A percentile compares a stretch with the other conserved stretches of the same genome.
Conservation (phyloP, 2,888 invertebrate species). For the Hylaea fasciaria region DNA sequence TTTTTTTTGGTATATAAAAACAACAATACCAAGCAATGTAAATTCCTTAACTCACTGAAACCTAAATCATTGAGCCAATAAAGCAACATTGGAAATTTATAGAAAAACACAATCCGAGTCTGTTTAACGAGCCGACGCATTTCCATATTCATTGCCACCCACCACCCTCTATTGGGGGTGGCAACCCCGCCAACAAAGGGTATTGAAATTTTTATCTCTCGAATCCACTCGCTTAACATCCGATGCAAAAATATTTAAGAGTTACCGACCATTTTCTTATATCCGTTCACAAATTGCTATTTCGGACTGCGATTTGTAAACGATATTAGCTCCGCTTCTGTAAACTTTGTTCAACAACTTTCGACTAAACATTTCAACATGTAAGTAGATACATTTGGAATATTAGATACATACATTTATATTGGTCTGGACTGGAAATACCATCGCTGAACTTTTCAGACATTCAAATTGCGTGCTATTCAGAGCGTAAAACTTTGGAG, state of each 20-base stretch:
- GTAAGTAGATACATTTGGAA: too few relatives aligned
- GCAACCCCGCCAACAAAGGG: constrained; percentile 43
- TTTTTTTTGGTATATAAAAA: too few relatives aligned
- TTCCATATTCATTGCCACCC: constrained; percentile 55
- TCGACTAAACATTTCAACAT: too few relatives aligned
- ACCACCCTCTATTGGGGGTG: constrained; percentile 28
- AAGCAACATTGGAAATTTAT: constrained; percentile 52
- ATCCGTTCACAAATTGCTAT: constrained; percentile 15
- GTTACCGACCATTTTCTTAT: constrained; percentile 27
- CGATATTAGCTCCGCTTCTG: too few relatives aligned
- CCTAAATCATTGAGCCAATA: constrained; percentile 36
- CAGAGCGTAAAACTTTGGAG: too few relatives aligned
- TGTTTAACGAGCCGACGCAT: constrained; percentile 55
- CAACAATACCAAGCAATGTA: neutral
- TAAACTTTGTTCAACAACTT: too few relatives aligned
- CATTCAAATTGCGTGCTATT: too few relatives aligned
- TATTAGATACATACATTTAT: too few relatives aligned
- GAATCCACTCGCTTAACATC: constrained; percentile 46
- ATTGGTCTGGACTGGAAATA: too few relatives aligned
- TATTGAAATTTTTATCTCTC: constrained; percentile 56
- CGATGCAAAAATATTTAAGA: constrained; percentile 34
- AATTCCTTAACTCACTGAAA: constrained; percentile 19
- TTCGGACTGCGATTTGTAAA: neutral
- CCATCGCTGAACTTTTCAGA: too few relatives aligned
- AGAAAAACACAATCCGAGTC: constrained; percentile 56